phyloP scores from a whole-genome alignment of 2,797 vertebrate species.

The Pipistrellus nathusii region DNA sequence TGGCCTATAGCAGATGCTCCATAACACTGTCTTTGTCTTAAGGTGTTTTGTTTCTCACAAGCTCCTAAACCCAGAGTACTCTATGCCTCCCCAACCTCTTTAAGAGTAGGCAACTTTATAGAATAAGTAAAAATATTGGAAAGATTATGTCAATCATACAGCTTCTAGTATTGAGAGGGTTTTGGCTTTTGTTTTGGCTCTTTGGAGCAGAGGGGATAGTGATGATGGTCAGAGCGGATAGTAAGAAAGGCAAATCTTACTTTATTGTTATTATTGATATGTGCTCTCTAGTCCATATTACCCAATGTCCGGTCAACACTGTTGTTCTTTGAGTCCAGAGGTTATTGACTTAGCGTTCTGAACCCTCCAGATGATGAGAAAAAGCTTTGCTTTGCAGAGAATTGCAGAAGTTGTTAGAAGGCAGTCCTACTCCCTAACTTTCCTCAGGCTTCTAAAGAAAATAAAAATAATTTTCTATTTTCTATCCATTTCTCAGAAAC shows the following conservation, averaged over 20 bases:
- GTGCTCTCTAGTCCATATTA: neutral
- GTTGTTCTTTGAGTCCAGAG: neutral
- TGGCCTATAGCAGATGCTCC: constrained; percentile 70
- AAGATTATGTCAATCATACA: neutral
- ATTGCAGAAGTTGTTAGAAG: neutral
- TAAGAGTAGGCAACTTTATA: neutral
- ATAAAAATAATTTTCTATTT: neutral
- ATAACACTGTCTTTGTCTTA: constrained; percentile 65
- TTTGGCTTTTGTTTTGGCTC: neutral
- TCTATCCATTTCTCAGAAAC: constrained; percentile 27
- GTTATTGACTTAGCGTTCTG: neutral
- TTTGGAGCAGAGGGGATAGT: neutral
- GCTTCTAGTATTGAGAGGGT: neutral
- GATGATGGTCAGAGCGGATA: neutral
- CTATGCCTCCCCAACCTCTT: neutral
- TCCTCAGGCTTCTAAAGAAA: neutral
- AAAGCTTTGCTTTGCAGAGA: neutral
- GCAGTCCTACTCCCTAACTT: neutral
- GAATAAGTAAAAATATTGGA: neutral
- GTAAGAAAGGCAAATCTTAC: neutral
- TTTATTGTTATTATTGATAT: neutral
- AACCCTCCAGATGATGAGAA: neutral
- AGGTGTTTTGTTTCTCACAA: neutral
- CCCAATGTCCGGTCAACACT: neutral
- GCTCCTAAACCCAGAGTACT: constrained; percentile 16